Base-by-base conservation (phyloP, 2,113 vertebrate species). In the Dascyllus trimaculatus region DNA sequence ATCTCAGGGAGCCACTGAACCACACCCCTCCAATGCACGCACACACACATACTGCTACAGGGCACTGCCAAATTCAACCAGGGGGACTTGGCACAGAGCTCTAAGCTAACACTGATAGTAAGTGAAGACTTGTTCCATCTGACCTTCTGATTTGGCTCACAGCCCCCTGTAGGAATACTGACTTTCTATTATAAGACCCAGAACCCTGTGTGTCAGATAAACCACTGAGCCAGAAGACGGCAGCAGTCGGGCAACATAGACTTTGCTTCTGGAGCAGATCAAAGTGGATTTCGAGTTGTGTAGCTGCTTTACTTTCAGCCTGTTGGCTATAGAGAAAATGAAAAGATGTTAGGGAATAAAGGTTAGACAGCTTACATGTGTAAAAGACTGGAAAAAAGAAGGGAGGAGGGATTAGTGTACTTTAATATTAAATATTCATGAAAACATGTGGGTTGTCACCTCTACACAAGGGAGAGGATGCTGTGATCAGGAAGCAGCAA, bases 101-200 rank as follows among this genome's bases (percentile, higher is more conserved):
- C 24, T 24, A 48, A 82, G 73, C 85, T 82, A 86, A 88, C 83
- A 85, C 90, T 91, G 89, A 93, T 91, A 92, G 89, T 54, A 75
- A 72, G 82, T 88, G 84, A 93, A 88, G 80, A 91, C 89, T 86
- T 83, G 85, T 85, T 85, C 78, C 80, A 82, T 87, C 86, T 93
- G 92, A 92, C 91, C 92, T 90, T 91, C 75, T 91, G 89, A 89
- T 85, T 90, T 92, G 89, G 90, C 92, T 88, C 84, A 45, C 63
- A 84, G 81, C 72, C 85, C 73, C 74, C 82, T 75, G 53, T 79
- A 90, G 87, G 73, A 93, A 93, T 81, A 93, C 85, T 92, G 75
- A 73, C 76, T 87, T 90, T 90, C 90, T 90, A 91, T 89, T 82
- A 89, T 72, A 80, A 88, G 89, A 87, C 38, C 48, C 74, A 78